Evolutionary conservation across 2,888 invertebrate genomes (phyloP).

Genomic region (Pammene aurita): DNA sequence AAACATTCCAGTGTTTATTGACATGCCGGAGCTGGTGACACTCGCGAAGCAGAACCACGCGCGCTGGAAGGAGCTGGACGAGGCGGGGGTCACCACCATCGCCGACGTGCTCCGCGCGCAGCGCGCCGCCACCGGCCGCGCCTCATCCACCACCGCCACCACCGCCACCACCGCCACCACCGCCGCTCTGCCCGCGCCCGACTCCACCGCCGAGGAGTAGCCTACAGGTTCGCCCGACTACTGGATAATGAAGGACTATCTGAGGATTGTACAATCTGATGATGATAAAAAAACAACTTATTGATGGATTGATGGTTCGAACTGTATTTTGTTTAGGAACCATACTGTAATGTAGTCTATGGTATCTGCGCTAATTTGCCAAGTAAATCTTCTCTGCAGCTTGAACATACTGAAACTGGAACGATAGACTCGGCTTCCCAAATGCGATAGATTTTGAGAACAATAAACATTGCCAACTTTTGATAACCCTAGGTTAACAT

Average conservation of each 20-base stretch:
- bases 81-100: slow-evolving; percentile 88
- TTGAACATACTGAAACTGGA: too few relatives aligned
- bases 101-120: slow-evolving; percentile 84
- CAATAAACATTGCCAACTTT: too few relatives aligned
- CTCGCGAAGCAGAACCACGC: slow-evolving; percentile 94
- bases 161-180: slow-evolving; percentile 50
- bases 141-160: slow-evolving; percentile 26
- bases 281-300: too few relatives aligned
- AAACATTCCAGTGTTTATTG: slow-evolving; percentile 89
- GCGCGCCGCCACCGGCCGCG: slow-evolving; percentile 48
- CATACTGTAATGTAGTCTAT: too few relatives aligned
- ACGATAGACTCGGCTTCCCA: too few relatives aligned
- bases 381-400: too few relatives aligned
- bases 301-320: too few relatives aligned
- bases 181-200: slow-evolving; percentile 46
- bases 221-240: background rate
- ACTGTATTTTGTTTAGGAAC: too few relatives aligned
- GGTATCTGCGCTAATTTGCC: too few relatives aligned
- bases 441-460: too few relatives aligned
- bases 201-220: slow-evolving; percentile 64
- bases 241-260: background rate
- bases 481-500: too few relatives aligned
- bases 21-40: slow-evolving; percentile 94
- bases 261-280: background rate
- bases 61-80: slow-evolving; percentile 94